Evolutionary conservation across 2,888 invertebrate genomes (phyloP).

Genomic region (Tenodera sinensis): DNA sequence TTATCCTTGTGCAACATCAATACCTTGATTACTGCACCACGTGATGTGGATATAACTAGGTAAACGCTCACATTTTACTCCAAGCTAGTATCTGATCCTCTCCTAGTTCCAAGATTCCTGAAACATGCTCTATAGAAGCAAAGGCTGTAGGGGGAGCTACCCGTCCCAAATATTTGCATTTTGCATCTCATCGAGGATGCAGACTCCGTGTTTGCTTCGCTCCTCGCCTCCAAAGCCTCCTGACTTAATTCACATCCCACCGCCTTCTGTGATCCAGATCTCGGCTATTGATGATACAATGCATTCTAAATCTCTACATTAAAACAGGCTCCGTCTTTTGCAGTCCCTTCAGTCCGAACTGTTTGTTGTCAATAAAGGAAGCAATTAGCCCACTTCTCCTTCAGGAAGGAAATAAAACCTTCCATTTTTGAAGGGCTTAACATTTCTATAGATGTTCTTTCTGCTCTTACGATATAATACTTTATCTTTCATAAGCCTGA

Average conservation of each 20-base stretch:
- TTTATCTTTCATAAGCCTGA: too few relatives aligned
- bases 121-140: neutral
- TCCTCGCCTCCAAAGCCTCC: neutral
- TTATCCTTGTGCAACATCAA: too few relatives aligned
- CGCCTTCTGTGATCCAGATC: neutral
- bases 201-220: neutral
- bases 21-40: too few relatives aligned
- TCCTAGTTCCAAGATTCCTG: neutral
- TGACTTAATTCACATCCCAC: slow-evolving; percentile 1
- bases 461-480: too few relatives aligned
- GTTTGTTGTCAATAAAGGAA: neutral
- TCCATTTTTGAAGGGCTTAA: too few relatives aligned
- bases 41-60: too few relatives aligned
- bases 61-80: neutral
- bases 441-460: too few relatives aligned
- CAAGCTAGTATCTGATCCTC: neutral
- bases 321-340: neutral
- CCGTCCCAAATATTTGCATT: slow-evolving; percentile 14
- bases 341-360: neutral
- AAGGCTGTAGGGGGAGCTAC: neutral
- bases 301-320: neutral
- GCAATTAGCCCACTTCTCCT: neutral
- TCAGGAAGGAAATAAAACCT: neutral
- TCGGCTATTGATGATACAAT: neutral
- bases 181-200: neutral